Evolutionary conservation across 2,113 vertebrate genomes (phyloP).

Genomic region (Paedocypris sp.): DNA sequence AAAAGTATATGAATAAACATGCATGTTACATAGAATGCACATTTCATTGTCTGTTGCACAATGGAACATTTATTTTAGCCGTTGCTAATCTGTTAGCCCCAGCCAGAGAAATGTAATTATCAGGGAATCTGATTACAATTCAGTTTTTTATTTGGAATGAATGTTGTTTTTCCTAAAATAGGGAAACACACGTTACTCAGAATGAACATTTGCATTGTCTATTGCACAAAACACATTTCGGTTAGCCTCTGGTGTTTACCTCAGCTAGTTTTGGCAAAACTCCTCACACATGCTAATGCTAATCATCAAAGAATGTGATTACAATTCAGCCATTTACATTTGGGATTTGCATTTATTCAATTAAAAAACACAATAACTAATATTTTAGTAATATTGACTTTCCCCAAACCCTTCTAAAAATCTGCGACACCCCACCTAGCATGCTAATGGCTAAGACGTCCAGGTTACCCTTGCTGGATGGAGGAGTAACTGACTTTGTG

Average conservation of each 20-base stretch:
- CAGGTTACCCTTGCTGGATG: constrained; percentile 4
- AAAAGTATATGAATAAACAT: too few relatives aligned
- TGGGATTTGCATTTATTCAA: neutral
- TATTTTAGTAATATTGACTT: neutral
- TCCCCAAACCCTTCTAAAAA: constrained; percentile 14
- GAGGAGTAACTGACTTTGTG: constrained; percentile 39
- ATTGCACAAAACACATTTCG: too few relatives aligned
- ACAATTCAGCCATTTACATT: neutral
- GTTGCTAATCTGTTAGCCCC: too few relatives aligned
- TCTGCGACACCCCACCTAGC: neutral
- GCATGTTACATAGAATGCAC: too few relatives aligned
- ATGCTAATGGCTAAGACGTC: constrained; percentile 13
- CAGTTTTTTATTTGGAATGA: neutral
- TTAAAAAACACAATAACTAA: neutral
- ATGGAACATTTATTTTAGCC: too few relatives aligned
- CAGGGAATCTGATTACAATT: neutral
- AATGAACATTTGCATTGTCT: neutral
- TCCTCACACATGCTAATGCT: neutral
- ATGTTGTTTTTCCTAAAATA: too few relatives aligned
- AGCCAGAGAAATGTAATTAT: too few relatives aligned
- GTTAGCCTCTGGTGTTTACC: too few relatives aligned
- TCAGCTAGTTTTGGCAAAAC: too few relatives aligned
- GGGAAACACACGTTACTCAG: too few relatives aligned
- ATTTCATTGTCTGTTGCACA: too few relatives aligned
- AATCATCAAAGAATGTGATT: neutral